A percentile compares a stretch with the other conserved stretches of the same genome.
phyloP scores from a whole-genome alignment of 2,888 invertebrate species.

The Pterostichus niger region DNA sequence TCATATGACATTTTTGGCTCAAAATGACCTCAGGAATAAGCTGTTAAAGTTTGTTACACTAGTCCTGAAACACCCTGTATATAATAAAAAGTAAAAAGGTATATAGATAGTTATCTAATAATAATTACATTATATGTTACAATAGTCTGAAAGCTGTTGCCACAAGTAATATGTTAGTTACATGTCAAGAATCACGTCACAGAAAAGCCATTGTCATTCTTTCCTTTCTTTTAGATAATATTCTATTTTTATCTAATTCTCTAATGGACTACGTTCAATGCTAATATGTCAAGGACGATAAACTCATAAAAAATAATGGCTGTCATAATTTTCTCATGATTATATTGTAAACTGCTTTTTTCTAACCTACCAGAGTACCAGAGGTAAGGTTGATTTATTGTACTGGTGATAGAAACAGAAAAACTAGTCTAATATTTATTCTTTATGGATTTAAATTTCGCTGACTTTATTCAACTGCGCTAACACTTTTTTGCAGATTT shows the following conservation, averaged over 20 bases:
- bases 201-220: background rate
- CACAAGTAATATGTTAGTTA: background rate
- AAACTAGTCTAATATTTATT: background rate
- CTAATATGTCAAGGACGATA: constrained; percentile 16
- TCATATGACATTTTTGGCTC: too few relatives aligned
- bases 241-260: constrained; percentile 18
- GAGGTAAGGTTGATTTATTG: background rate
- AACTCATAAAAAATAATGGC: constrained; percentile 28
- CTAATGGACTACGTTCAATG: constrained; percentile 16
- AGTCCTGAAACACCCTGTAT: too few relatives aligned
- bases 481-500: too few relatives aligned
- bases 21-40: too few relatives aligned
- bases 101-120: background rate
- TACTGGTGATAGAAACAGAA: background rate
- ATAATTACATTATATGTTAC: background rate
- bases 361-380: background rate
- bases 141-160: background rate
- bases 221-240: constrained; percentile 24
- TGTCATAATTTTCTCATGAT: constrained; percentile 12
- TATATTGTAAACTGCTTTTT: constrained; percentile 3
- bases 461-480: too few relatives aligned
- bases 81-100: background rate
- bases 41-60: too few relatives aligned
- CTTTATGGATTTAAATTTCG: background rate
- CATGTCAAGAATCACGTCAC: background rate